A percentile compares a stretch with the other conserved stretches of the same genome.
Conservation (phyloP, 2,888 invertebrate genomes). For the Cheilosia vernalis region DNA sequence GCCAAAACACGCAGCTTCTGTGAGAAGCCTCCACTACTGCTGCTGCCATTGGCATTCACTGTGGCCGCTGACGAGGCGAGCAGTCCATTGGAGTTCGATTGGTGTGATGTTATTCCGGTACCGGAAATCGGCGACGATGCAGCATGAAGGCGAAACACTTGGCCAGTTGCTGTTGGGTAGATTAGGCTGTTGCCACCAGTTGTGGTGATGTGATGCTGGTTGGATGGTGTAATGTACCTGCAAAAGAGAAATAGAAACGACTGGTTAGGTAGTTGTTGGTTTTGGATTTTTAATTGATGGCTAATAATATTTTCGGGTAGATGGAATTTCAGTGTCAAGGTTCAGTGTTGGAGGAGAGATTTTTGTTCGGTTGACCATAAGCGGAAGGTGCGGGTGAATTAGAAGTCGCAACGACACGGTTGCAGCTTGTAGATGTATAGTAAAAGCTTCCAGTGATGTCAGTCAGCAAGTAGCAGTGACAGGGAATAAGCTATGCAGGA, state of each 20-base stretch:
- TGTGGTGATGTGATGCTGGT: slow-evolving; percentile 79
- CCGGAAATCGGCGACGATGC: slow-evolving; percentile 73
- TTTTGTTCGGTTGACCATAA: neutral
- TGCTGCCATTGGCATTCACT: slow-evolving; percentile 52
- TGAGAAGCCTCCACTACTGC: slow-evolving; percentile 80
- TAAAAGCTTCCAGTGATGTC: too few relatives aligned
- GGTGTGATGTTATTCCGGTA: slow-evolving; percentile 73
- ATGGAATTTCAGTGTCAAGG: slow-evolving; percentile 45
- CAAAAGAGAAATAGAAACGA: slow-evolving; percentile 66
- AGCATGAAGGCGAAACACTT: slow-evolving; percentile 80
- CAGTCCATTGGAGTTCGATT: slow-evolving; percentile 63
- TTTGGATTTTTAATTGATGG: slow-evolving; percentile 40
- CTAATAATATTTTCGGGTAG: slow-evolving; percentile 21
- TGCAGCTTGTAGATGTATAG: too few relatives aligned
- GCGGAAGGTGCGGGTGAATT: neutral
- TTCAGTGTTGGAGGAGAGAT: slow-evolving; percentile 43
- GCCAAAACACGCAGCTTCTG: slow-evolving; percentile 83
- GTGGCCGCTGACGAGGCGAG: slow-evolving; percentile 56
- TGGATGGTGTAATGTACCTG: slow-evolving; percentile 82
- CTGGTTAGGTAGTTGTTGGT: slow-evolving; percentile 21
- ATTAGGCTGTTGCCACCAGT: slow-evolving; percentile 78
- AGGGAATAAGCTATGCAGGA: too few relatives aligned
- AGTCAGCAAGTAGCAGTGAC: too few relatives aligned
- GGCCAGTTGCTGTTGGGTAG: slow-evolving; percentile 80
- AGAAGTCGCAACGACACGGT: neutral